phyloP scores from a whole-genome alignment of 1,140 invertebrate species.

The Palaemon carinicauda region DNA sequence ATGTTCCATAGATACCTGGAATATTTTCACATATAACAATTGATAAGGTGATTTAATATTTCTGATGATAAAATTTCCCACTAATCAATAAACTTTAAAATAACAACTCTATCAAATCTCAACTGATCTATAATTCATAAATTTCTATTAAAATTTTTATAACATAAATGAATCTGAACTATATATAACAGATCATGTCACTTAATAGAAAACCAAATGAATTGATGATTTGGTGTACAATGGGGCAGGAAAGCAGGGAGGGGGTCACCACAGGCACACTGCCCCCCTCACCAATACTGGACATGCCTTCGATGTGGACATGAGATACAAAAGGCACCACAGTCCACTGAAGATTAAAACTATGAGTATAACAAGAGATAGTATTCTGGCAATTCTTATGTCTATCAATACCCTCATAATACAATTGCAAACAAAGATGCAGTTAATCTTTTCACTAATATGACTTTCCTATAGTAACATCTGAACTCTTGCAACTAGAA shows the following conservation, averaged over 20 bases:
- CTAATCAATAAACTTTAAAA: no score
- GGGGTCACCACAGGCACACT: conserved; percentile 12
- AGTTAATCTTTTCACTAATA: background rate
- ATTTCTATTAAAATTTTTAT: no score
- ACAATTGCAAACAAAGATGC: background rate
- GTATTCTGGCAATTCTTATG: background rate
- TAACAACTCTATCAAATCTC: no score
- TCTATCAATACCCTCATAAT: background rate
- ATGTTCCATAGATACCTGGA: background rate
- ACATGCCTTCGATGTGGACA: conserved; percentile 17
- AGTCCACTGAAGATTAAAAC: conserved; percentile 29
- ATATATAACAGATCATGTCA: no score
- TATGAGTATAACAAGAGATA: conserved; percentile 22
- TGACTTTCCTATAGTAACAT: background rate
- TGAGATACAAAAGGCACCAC: conserved; percentile 20
- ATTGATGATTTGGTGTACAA: conserved; percentile 21
- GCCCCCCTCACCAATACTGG: conserved; percentile 22
- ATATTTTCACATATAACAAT: background rate
- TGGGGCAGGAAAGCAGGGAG: conserved; percentile 25
- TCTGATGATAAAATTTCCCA: no score
- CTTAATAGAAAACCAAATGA: no score
- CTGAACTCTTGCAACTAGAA: background rate
- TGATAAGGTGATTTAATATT: background rate
- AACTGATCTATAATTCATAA: no score
- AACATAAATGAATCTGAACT: no score